phyloP scores from a whole-genome alignment of 2,113 vertebrate genomes.

The Alexandromys fortis region DNA sequence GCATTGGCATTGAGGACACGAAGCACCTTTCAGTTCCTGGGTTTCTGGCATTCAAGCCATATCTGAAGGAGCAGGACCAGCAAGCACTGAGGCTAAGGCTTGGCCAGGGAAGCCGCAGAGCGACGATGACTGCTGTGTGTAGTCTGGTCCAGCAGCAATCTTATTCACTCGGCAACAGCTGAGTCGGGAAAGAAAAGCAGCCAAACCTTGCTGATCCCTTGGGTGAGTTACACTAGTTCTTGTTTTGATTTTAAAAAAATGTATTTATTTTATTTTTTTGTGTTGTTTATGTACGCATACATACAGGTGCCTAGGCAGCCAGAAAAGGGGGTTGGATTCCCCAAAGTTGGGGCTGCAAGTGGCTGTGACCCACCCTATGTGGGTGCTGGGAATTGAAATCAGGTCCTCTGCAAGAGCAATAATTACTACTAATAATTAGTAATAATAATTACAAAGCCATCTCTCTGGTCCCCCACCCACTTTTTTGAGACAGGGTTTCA shows the following conservation, averaged over 20 bases:
- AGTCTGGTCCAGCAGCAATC: constrained; percentile 89
- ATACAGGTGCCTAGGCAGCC: not conserved
- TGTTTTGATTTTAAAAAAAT: not conserved
- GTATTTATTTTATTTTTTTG: not conserved
- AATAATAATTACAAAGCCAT: not conserved
- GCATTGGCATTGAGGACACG: not conserved
- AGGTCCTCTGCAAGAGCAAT: not conserved
- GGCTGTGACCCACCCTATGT: not conserved
- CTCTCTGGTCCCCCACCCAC: not conserved
- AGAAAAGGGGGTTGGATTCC: not conserved
- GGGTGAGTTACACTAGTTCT: not conserved
- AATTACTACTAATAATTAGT: not conserved
- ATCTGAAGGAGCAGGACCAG: constrained; percentile 94
- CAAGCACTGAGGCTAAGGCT: constrained; percentile 87
- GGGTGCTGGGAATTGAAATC: not conserved
- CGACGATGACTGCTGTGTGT: constrained; percentile 69
- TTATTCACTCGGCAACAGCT: constrained; percentile 90
- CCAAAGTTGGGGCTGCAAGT: not conserved
- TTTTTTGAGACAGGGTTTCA: not conserved
- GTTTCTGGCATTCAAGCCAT: constrained; percentile 76
- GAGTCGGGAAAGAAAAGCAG: constrained; percentile 82
- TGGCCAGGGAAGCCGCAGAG: constrained; percentile 84
- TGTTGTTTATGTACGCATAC: not conserved
- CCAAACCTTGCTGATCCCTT: not conserved
- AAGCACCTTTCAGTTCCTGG: not conserved